Evolutionary conservation across 2,888 invertebrate species (phyloP).

Genomic region (Heteromyza rotundicornis): DNA sequence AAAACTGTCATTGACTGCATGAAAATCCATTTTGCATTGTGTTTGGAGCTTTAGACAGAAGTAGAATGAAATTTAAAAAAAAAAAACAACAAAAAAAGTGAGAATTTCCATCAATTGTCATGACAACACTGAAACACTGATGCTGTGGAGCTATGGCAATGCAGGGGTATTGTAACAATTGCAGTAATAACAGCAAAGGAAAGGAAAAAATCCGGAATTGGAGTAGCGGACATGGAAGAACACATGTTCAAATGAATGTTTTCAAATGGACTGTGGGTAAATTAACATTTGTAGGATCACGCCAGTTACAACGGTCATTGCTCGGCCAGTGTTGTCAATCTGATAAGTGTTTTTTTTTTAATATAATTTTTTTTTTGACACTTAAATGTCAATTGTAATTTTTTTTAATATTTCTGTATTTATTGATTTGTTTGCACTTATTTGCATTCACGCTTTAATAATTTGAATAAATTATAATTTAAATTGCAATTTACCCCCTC

Average conservation of each 20-base stretch:
- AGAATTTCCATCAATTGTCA: background rate
- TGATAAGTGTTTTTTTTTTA: too few relatives aligned
- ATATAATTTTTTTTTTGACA: too few relatives aligned
- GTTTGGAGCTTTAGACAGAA: background rate
- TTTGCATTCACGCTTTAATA: conserved; percentile 41
- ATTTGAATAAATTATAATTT: background rate
- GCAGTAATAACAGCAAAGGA: too few relatives aligned
- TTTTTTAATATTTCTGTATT: conserved; percentile 1
- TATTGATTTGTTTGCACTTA: conserved; percentile 23
- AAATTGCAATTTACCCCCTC: background rate
- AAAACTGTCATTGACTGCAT: background rate
- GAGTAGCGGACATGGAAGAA: too few relatives aligned
- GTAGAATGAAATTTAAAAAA: background rate
- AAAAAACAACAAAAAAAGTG: background rate
- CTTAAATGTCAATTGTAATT: too few relatives aligned
- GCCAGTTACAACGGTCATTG: too few relatives aligned
- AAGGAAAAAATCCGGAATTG: too few relatives aligned
- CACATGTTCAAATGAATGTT: too few relatives aligned
- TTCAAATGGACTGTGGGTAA: too few relatives aligned
- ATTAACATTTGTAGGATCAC: too few relatives aligned
- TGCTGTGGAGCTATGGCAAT: background rate
- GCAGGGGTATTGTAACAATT: too few relatives aligned
- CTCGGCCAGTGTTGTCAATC: too few relatives aligned
- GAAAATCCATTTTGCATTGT: background rate
- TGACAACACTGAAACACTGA: background rate